Percentiles rank a stretch among this genome's conserved stretches.
Conservation (phyloP, 2,797 vertebrate genomes). For the Sciurus vulgaris region DNA sequence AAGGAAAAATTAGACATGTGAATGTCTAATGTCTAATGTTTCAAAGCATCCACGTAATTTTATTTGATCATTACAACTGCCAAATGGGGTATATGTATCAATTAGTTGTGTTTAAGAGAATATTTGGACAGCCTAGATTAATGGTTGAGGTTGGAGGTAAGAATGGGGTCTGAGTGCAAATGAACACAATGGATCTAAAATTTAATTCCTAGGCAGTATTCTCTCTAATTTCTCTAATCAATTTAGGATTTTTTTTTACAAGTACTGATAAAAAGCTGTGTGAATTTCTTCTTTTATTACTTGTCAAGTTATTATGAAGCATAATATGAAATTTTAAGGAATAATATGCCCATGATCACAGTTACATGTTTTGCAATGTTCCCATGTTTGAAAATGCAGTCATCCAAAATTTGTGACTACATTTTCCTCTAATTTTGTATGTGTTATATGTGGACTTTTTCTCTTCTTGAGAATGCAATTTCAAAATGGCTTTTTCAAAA, state of each 20-base stretch:
- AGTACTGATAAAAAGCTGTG: not conserved
- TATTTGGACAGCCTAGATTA: not conserved
- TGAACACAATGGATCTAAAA: not conserved
- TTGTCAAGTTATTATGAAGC: not conserved
- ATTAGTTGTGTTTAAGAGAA: not conserved
- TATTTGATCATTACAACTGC: not conserved
- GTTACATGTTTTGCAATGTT: not conserved
- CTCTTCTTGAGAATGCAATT: not conserved
- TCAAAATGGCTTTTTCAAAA: conserved; percentile 39
- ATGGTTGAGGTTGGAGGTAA: not conserved
- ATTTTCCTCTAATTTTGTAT: conserved; percentile 52
- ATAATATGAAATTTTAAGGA: not conserved
- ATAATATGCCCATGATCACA: not conserved
- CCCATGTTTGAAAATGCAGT: not conserved
- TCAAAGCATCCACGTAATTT: not conserved
- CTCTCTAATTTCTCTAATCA: not conserved
- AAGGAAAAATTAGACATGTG: not conserved
- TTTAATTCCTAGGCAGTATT: not conserved
- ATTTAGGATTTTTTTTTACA: not conserved
- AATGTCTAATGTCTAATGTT: not conserved
- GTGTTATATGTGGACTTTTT: not conserved
- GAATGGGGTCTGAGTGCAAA: not conserved
- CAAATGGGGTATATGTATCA: not conserved
- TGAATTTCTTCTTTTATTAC: not conserved
- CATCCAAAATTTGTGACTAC: not conserved